Evolutionary conservation across 2,113 vertebrate genomes (phyloP).

Genomic region (Typhlomys cinereus): DNA sequence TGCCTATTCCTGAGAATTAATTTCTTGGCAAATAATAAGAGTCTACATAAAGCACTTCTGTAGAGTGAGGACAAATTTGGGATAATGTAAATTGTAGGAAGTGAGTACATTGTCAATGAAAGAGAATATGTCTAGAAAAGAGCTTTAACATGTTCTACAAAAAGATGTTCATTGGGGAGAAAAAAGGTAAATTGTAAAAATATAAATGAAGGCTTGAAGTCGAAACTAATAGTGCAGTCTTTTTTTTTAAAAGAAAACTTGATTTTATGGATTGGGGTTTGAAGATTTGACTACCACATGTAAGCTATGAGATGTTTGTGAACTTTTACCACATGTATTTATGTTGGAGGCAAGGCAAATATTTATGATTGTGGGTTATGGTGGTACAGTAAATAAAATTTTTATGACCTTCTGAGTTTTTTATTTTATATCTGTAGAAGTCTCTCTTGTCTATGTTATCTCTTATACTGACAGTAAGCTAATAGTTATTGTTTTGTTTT

Average conservation of each 20-base stretch:
- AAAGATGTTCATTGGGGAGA: background rate
- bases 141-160: constrained; percentile 30
- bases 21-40: constrained; percentile 74
- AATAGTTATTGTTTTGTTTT: background rate
- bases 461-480: background rate
- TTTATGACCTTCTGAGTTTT: background rate
- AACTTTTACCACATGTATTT: background rate
- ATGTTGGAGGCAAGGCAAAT: background rate
- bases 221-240: background rate
- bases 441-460: background rate
- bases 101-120: constrained; percentile 52
- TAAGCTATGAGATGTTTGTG: background rate
- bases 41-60: constrained; percentile 60
- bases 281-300: background rate
- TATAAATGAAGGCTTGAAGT: background rate
- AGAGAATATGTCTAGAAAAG: constrained; percentile 38
- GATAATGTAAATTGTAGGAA: constrained; percentile 66
- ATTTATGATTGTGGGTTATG: background rate
- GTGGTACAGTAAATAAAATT: background rate
- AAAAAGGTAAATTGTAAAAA: background rate
- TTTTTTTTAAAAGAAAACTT: background rate
- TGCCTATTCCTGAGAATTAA: constrained; percentile 68
- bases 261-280: background rate
- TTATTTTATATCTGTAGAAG: background rate
- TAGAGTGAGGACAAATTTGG: constrained; percentile 67